Percentiles rank a stretch among this genome's conserved stretches.
Evolutionary conservation across 2,797 vertebrate genomes (phyloP).

Genomic region (Argentina silus): DNA sequence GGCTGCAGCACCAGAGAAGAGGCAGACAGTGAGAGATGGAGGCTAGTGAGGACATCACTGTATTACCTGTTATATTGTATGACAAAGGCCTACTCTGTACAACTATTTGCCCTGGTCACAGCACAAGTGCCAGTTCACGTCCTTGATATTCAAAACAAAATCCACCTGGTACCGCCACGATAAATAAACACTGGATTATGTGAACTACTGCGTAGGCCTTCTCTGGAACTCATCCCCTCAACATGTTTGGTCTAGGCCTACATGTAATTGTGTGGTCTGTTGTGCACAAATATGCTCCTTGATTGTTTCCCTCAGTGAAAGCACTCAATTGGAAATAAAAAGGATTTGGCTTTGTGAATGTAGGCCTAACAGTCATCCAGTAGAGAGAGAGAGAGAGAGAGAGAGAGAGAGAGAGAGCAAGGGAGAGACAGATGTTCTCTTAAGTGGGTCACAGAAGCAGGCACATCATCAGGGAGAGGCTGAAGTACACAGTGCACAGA

Average conservation of each 20-base stretch:
- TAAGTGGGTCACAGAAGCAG: slow-evolving; percentile 67
- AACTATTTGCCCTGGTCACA: no score
- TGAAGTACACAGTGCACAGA: slow-evolving; percentile 40
- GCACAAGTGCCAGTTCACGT: no score
- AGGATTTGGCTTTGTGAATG: slow-evolving; percentile 39
- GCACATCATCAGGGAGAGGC: slow-evolving; percentile 46
- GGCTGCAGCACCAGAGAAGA: neutral
- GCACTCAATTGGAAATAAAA: slow-evolving; percentile 31
- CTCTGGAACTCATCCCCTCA: neutral
- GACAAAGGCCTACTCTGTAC: no score
- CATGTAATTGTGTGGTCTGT: neutral
- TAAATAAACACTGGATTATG: neutral
- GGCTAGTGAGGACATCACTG: no score
- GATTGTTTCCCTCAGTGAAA: slow-evolving; percentile 21
- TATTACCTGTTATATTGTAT: no score
- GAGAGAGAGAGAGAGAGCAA: slow-evolving; percentile 21
- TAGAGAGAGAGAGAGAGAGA: slow-evolving; percentile 6
- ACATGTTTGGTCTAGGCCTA: neutral
- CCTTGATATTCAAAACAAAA: no score
- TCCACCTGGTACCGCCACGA: no score
- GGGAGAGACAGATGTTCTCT: slow-evolving; percentile 54
- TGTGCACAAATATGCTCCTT: slow-evolving; percentile 5
- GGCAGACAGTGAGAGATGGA: neutral
- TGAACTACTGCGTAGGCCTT: neutral
- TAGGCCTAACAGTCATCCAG: slow-evolving; percentile 10